phyloP scores from a whole-genome alignment of 2,797 vertebrate genomes.

The Ataeniobius toweri region DNA sequence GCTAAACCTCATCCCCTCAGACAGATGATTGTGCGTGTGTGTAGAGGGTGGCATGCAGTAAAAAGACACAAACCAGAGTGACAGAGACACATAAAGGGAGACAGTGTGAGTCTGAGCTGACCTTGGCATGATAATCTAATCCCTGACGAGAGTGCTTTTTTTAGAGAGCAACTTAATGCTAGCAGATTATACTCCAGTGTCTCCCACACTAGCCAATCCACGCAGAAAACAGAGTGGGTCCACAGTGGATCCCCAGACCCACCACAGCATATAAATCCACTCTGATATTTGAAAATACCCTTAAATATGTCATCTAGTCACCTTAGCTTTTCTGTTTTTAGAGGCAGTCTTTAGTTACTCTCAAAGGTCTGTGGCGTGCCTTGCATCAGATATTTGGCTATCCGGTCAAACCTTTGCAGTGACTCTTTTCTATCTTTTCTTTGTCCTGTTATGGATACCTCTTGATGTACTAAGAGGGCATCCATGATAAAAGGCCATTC shows the following conservation, averaged over 20 bases:
- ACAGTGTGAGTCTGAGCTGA: constrained; percentile 76
- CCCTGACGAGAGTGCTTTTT: constrained; percentile 85
- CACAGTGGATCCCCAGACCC: constrained; percentile 37
- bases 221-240: constrained; percentile 54
- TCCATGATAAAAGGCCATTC: constrained; percentile 75
- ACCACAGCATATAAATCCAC: constrained; percentile 25
- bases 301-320: constrained; percentile 7
- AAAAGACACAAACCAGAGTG: constrained; percentile 58
- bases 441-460: constrained; percentile 29
- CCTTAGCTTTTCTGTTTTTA: constrained; percentile 19
- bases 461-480: constrained; percentile 48
- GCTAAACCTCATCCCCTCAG: neutral
- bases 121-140: constrained; percentile 87
- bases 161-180: constrained; percentile 87
- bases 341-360: neutral
- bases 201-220: constrained; percentile 79
- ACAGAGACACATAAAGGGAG: constrained; percentile 68
- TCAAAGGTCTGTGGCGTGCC: constrained; percentile 14
- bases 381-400: neutral
- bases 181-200: constrained; percentile 82
- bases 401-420: constrained; percentile 36
- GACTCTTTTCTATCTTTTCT: constrained; percentile 23
- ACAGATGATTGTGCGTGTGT: neutral
- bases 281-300: constrained; percentile 11
- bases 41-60: constrained; percentile 20